phyloP scores from a whole-genome alignment of 2,113 vertebrate genomes.

The Lepus americanus region DNA sequence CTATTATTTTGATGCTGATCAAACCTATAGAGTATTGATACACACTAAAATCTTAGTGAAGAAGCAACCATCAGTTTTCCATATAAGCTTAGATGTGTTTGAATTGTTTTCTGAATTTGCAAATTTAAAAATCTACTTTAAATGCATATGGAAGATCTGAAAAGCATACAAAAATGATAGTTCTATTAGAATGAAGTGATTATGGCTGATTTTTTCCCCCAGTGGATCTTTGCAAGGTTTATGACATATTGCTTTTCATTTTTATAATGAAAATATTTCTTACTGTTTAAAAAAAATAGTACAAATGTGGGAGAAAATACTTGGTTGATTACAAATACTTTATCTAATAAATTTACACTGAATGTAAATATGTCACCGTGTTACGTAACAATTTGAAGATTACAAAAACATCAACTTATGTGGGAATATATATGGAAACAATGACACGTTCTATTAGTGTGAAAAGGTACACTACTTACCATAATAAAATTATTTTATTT shows the following conservation, averaged over 20 bases:
- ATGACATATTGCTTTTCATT: not conserved
- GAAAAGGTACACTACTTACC: not conserved
- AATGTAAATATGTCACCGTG: constrained; percentile 40
- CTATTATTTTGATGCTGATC: not conserved
- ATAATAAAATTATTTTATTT: constrained; percentile 12
- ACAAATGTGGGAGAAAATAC: not conserved
- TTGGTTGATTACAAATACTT: constrained; percentile 45
- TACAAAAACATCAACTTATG: not conserved
- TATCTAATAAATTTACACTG: constrained; percentile 26
- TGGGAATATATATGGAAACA: not conserved
- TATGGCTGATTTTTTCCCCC: not conserved
- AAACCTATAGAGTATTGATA: constrained; percentile 5
- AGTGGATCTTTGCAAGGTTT: not conserved
- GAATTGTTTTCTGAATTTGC: not conserved
- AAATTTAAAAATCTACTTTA: constrained; percentile 48
- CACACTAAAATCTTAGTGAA: not conserved
- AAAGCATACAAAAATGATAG: constrained; percentile 21
- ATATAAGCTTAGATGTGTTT: constrained; percentile 17
- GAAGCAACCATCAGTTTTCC: not conserved
- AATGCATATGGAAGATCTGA: constrained; percentile 13
- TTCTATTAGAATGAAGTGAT: not conserved
- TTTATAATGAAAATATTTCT: constrained; percentile 44
- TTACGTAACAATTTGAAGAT: constrained; percentile 27
- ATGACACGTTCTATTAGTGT: not conserved
- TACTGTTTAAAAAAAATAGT: constrained; percentile 5